phyloP scores from a whole-genome alignment of 2,113 vertebrate genomes.

The Blennius ocellaris region DNA sequence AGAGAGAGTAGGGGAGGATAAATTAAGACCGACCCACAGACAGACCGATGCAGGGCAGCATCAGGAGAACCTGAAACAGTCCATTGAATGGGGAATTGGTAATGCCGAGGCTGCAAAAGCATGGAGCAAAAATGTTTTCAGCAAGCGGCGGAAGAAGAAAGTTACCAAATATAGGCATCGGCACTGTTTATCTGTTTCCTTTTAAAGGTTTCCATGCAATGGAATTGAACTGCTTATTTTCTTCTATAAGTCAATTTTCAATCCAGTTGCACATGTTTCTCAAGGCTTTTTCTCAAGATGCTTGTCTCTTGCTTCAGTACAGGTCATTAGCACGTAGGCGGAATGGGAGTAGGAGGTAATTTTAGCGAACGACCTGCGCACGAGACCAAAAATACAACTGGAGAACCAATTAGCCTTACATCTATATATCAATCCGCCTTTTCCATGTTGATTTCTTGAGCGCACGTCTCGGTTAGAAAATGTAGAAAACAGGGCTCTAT shows the following conservation, averaged over 20 bases:
- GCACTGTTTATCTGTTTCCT: background rate
- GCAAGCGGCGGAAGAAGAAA: slow-evolving; percentile 1
- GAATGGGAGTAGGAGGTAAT: slow-evolving; percentile 64
- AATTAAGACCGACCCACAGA: slow-evolving; percentile 22
- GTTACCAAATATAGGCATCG: slow-evolving; percentile 27
- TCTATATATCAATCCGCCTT: background rate
- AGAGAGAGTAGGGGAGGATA: slow-evolving; percentile 4
- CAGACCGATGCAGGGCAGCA: background rate
- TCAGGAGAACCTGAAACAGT: background rate
- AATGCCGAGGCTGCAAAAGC: slow-evolving; percentile 29
- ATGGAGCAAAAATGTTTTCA: background rate
- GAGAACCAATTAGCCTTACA: slow-evolving; percentile 25
- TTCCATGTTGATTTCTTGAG: background rate
- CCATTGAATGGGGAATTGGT: background rate
- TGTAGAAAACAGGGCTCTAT: background rate
- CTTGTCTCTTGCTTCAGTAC: slow-evolving; percentile 9
- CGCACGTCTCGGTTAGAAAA: background rate
- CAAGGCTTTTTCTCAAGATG: background rate
- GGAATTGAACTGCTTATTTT: too few relatives aligned
- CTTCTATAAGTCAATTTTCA: background rate
- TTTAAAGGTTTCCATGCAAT: background rate
- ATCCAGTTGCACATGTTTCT: slow-evolving; percentile 10
- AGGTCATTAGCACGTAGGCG: slow-evolving; percentile 50
- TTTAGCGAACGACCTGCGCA: slow-evolving; percentile 30
- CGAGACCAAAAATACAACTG: slow-evolving; percentile 31